Evolutionary conservation across 2,113 vertebrate genomes (phyloP), one percentile per base, ranked within the genome.

Genomic region (Oxyura jamaicensis): DNA sequence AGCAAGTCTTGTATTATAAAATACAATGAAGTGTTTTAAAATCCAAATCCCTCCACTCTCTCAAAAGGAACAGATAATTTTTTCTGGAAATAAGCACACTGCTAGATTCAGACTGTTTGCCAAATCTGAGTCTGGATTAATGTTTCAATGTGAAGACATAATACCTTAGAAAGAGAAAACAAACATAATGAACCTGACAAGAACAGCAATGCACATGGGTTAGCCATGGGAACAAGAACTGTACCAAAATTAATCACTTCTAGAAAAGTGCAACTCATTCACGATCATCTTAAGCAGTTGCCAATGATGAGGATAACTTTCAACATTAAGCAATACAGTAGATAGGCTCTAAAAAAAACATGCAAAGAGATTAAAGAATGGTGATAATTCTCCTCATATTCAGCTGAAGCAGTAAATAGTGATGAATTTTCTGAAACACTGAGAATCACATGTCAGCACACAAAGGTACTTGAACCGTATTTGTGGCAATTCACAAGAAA

Each of bases 121-220:
- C 90, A 95, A 91, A 96, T 83, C 46, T 60, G 59, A 80, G 72
- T n/a, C 71, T 93, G 88, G 75, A 90, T 67, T 76, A 91, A 63
- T 67, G 56, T 91, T 91, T 90, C 85, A 65, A 60, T 81, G 82
- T 25, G 71, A 91, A 94, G 82, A 80, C 68, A 83, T 71, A 91
- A 91, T 82, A 86, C 83, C 39, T 72, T 79, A 82, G 90, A 92
- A 96, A 74, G 60, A 28, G 81, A 94, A 94, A 94, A 88, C 56
- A 90, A 72, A 75, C 73, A 60, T 83, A 95, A 91, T 5, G 0
- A 91, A 93, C 83, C 85, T 83, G 85, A 96, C 91, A 91, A 95
- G 93, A 96, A 94, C 87, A 96, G 94, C 90, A 94, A 85, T 59
- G 78, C 67, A 83, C 85, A 74, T 75, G 82, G 75, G 55, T 89